Base-by-base conservation (phyloP, 2,888 invertebrate species). In the Flabesymbios commensalis region DNA sequence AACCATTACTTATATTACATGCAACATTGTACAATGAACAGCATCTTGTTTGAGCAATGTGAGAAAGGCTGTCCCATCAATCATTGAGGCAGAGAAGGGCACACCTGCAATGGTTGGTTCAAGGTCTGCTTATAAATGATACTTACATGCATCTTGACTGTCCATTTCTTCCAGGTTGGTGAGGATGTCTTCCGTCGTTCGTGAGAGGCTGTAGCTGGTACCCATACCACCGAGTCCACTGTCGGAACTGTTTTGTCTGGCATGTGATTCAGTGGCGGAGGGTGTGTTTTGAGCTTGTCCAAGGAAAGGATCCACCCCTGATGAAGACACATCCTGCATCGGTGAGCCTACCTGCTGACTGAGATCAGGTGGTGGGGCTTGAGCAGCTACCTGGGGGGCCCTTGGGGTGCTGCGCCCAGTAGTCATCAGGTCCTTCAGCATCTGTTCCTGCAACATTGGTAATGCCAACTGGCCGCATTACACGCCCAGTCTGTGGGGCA, bases 241-340 rank as follows among this genome's bases (percentile, higher is more conserved):
- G 83, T 96, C 95, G 14, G 93, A 93, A 14, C 94, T 94, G 84
- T 94, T 95, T 83, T 96, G 95, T 68, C 95, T 87, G 74, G 93
- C 90, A 84, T 96, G 96, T 19, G 61, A 52, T 19, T 64, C 64
- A 2, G 51, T 39, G 10, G 53, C 55, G 3, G 55, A 42, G 33
- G 28, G 39, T 4, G 48, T 31, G 2, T 31, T 36, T n/a, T n/a
- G n/a, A n/a, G 42, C 53, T 39, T 61, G 63, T 1, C 68, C 64
- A 17, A 69, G 63, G 61, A 69, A 69, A 7, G 69, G 69, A 32
- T 69, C 69, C 5, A 67, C 57, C 0, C 59, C 58, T 32, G 54
- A 59, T 28, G 61, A 58, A 14, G 58, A 31, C 24, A 63, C 42
- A 28, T 56, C 47, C 57, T 51, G 57, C 55, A 57, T 52, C 24